These are phyloP conservation scores for Hoplodrina ambigua DNA, from an alignment of 2,888 invertebrate genomes.

Conservation along the genomic window DNA sequence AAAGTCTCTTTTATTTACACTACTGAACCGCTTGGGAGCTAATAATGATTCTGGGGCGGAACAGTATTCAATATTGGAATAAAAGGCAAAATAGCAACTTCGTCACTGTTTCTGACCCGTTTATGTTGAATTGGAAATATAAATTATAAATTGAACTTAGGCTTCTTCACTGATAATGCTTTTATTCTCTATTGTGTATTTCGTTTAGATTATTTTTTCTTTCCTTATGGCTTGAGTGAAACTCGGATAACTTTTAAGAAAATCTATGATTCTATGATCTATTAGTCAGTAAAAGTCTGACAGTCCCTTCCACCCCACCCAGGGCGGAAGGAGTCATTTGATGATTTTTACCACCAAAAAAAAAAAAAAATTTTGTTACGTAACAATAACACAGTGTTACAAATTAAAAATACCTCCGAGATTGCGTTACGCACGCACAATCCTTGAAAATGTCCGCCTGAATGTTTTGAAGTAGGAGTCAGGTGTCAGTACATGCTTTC, in stretches of 20 bases:
- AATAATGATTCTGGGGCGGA: slow-evolving; percentile 43
- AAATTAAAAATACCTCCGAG: slow-evolving; percentile 77
- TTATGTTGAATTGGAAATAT: slow-evolving; percentile 21
- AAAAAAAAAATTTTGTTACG: slow-evolving; percentile 38
- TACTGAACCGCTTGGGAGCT: slow-evolving; percentile 47
- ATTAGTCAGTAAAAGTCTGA: too few species aligned
- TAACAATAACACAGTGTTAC: slow-evolving; percentile 60
- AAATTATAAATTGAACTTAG: slow-evolving; percentile 18
- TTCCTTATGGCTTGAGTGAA: slow-evolving; percentile 15
- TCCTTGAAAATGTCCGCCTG: slow-evolving; percentile 65
- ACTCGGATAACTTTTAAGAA: slow-evolving; percentile 19
- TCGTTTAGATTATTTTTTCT: not conserved
- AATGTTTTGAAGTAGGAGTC: slow-evolving; percentile 54
- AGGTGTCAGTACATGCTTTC: slow-evolving; percentile 49
- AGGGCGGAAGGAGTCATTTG: too few species aligned
- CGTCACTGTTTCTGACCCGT: slow-evolving; percentile 27
- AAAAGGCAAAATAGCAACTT: slow-evolving; percentile 32
- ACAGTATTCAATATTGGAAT: slow-evolving; percentile 54
- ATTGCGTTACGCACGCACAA: slow-evolving; percentile 71
- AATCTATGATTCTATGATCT: too few species aligned
- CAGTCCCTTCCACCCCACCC: too few species aligned
- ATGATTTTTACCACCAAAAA: too few species aligned
- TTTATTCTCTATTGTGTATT: slow-evolving; percentile 12
- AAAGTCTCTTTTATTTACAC: slow-evolving; percentile 56
- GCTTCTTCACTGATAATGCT: slow-evolving; percentile 20